Conservation (phyloP, 2,113 vertebrate genomes). For the Eretmochelys imbricata region DNA sequence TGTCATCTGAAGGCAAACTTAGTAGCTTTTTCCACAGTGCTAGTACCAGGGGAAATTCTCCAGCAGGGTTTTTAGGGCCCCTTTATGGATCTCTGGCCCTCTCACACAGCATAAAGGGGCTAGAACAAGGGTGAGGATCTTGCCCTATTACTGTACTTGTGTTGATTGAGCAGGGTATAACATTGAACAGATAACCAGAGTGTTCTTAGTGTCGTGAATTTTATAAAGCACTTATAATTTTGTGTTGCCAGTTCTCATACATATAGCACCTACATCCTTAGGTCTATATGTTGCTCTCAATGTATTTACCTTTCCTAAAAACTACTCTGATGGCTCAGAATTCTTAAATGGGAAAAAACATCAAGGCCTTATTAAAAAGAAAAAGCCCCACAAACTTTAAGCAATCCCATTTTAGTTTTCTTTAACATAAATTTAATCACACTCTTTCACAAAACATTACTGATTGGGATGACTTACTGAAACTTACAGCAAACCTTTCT, state of each 20-base stretch:
- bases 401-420: neutral
- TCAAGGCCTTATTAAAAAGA: neutral
- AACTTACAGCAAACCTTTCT: neutral
- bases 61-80: neutral
- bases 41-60: neutral
- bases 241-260: neutral
- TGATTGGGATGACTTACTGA: neutral
- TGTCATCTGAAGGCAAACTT: neutral
- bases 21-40: neutral
- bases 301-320: neutral
- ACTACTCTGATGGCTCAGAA: neutral
- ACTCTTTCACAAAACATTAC: neutral
- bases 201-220: neutral
- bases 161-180: neutral
- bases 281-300: neutral
- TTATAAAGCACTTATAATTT: neutral
- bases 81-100: neutral
- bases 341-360: neutral
- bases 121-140: neutral
- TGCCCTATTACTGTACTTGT: neutral
- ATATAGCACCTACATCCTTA: neutral
- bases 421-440: neutral
- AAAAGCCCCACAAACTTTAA: neutral
- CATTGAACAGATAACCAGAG: neutral
- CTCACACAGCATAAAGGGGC: neutral